Evolutionary conservation across 2,888 invertebrate species (phyloP), one percentile per base, ranked within the genome.

Genomic region (Drosophila nr. fundita): DNA sequence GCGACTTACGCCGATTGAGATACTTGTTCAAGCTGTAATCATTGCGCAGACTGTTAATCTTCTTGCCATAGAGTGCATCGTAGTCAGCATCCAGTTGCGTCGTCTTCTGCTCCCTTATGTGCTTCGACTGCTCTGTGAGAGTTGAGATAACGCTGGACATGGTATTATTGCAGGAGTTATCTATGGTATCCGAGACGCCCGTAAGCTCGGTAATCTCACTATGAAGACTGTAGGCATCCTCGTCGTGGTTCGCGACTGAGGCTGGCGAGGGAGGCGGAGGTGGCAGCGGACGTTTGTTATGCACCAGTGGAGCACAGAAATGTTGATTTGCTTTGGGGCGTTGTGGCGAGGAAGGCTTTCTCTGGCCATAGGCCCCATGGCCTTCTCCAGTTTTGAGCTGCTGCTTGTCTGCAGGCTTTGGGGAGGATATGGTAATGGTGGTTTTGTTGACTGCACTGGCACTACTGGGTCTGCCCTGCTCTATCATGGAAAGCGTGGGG

Each of bases 201-300:
- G 93, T 93, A 36, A 93, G 77, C 82, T 93, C 93, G 4, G 93
- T 93, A 30, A 92, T 92, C 69, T 92, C 92, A 78, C 93, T 93
- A 73, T 91, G 92, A 78, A 91, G 87, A 68, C 93, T 93, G 55
- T 87, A 87, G 29, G 91, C 88, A 45, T 93, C 93, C n/a, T 92
- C 91, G 27, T 91, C 91, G 8, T 83, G 65, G 0, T 18, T 70
- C 57, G 24, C 70, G 61, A 79, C 30, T 70, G 74, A 30, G 63
- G 73, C 36, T 21, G 73, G 59, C 1, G 66, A 52, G 0, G 85
- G 85, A 0, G 85, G 87, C 1, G 85, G 83, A 11, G 88, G 84
- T 0, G 88, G 85, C 48, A 86, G 32, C 1, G 85, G 88, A 5
- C 85, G 82, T 27, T 86, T 86, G 29, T 50, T 62, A 6, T 85